Base-by-base conservation (phyloP, 2,888 invertebrate species). In the Pachymerium ferrugineum region DNA sequence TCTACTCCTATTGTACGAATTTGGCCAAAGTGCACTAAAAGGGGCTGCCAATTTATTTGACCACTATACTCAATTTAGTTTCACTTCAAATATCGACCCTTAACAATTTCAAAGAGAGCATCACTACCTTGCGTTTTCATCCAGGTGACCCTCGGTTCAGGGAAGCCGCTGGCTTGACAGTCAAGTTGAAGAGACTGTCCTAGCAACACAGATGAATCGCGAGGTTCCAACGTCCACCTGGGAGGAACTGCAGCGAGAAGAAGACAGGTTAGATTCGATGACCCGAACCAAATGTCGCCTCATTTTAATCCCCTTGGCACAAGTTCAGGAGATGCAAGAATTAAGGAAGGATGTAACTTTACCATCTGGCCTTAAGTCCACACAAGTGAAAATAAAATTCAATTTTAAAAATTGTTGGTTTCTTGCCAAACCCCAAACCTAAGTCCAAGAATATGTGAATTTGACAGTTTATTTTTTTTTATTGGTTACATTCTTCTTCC, bases 61-160 rank as follows among this genome's bases (percentile, higher is more conserved):
- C n/a, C n/a, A n/a, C n/a, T n/a, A n/a, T n/a, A n/a, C n/a, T n/a
- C n/a, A n/a, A n/a, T n/a, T n/a, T n/a, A n/a, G n/a, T n/a, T n/a
- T n/a, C n/a, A n/a, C n/a, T n/a, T n/a, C n/a, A n/a, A n/a, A n/a
- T n/a, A n/a, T n/a, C n/a, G n/a, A n/a, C n/a, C n/a, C n/a, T n/a
- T n/a, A n/a, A n/a, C 38, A 6, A 3, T 12, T n/a, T 38, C 12
- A 8, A 28, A 62, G 25, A 8, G 25, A n/a, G 28, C 62, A 28
- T 28, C 28, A 62, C 81, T 86, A 91, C 91, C 91, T 82, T 87
- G 88, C 22, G 89, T 89, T 83, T 90, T 91, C 81, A 90, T 82
- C 83, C 83, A 83, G 6, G 78, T 78, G 28, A 82, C 79, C 14
- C 73, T 74, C 0, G 83, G 83, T 12, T 77, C 77, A 0, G 83